Evolutionary conservation across 2,888 invertebrate species (phyloP), one percentile per base, ranked within the genome.

Genomic region (Loripinus fragilis): DNA sequence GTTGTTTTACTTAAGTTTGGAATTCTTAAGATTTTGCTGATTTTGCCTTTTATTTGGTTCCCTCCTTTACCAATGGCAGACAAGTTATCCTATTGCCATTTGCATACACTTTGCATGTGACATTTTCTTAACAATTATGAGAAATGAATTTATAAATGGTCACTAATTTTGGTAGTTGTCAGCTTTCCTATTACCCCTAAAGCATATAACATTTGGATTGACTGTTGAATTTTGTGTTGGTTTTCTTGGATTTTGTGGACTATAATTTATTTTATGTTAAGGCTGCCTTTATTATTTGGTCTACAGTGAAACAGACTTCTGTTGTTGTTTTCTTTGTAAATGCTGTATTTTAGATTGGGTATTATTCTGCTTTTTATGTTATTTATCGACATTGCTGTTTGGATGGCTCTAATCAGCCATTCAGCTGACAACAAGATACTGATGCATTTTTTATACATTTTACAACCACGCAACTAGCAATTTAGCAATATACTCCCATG

Each of bases 31-130:
- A 8, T 8, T 12, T 38, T 38, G 12, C 20, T 45, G n/a, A 45
- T 15, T 12, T 45, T 45, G 74, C 78, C 70, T 78, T 70, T 69
- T 55, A 70, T 0, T 8, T 74, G 73, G 78, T 71, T 78, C 78
- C 74, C 78, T 55, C 65, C 68, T 50, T 50, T 45, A 71, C 78
- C 73, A 74, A 17, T 25, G 52, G 74, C 55, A 73, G 78, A 70
- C 70, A 65, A 12, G 28, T 23, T 50, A 48, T 48, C 52, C 70
- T 74, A 78, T 70, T 66, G 3, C 12, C 12, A 12, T 17, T 15
- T 25, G 23, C 30, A 50, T n/a, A 48, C 73, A 8, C 30, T 28
- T 42, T 8, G 20, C 7, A 71, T 66, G 23, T 76, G 71, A 2
- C 76, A 71, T 25, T 28, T 35, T 28, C 17, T 71, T 23, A 23